Percentiles rank a stretch among this genome's conserved stretches.
Conservation (phyloP, 1,140 invertebrate genomes). For the Drosophila athabasca region DNA sequence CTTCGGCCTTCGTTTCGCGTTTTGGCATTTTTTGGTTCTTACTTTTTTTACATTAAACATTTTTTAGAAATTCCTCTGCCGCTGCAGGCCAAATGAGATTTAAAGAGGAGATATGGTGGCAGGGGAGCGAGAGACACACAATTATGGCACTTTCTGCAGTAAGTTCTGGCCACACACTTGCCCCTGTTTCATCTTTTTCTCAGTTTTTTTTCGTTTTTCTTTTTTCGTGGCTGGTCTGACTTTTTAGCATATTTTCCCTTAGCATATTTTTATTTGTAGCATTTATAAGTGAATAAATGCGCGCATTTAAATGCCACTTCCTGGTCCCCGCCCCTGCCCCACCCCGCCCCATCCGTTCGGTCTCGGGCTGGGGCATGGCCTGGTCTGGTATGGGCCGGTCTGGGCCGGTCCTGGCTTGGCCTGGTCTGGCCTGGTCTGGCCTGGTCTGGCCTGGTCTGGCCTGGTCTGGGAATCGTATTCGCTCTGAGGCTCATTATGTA, state of each 20-base stretch:
- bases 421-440: conserved; percentile 23
- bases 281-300: conserved; percentile 82
- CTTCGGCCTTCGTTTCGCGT: conserved; percentile 6
- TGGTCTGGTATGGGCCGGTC: conserved; percentile 18
- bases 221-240: conserved; percentile 37
- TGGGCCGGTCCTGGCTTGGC: conserved; percentile 32
- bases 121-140: conserved; percentile 25
- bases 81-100: conserved; percentile 80
- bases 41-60: conserved; percentile 28
- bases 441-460: neutral
- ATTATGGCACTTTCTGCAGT: conserved; percentile 35
- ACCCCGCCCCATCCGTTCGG: conserved; percentile 4
- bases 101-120: conserved; percentile 57
- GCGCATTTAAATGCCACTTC: conserved; percentile 80
- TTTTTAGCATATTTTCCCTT: conserved; percentile 76
- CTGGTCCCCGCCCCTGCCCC: conserved; percentile 11
- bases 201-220: conserved; percentile 5
- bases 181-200: conserved; percentile 46
- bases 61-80: conserved; percentile 62
- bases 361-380: conserved; percentile 28
- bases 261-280: conserved; percentile 81
- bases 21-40: neutral
- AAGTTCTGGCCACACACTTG: conserved; percentile 66
- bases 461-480: conserved; percentile 37
- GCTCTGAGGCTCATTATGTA: conserved; percentile 69